These are phyloP conservation scores for Corvus moneduloides DNA, from an alignment of 2,113 vertebrate species.

Conservation along the genomic window DNA sequence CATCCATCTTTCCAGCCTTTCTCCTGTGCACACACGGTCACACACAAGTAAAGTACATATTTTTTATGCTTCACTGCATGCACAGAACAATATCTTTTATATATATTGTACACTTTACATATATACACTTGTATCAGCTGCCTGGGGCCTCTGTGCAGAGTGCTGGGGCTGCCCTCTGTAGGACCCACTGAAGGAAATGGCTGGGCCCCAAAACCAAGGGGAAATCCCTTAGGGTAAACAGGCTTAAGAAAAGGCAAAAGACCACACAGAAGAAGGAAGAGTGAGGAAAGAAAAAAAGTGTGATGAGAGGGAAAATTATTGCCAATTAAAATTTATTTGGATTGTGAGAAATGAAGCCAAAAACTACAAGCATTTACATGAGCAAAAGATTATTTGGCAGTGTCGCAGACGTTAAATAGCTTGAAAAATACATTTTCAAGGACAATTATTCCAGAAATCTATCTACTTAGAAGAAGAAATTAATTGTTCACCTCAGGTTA, in stretches of 20 bases:
- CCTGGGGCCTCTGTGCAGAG: not conserved
- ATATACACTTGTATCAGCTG: too few relatives aligned
- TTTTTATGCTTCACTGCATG: not conserved
- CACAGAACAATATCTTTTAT: not conserved
- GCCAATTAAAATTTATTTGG: not conserved
- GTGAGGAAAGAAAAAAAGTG: not conserved
- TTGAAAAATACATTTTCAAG: not conserved
- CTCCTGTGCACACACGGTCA: not conserved
- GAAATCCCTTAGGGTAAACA: fast-evolving
- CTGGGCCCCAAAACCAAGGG: not conserved
- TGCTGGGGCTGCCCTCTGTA: fast-evolving
- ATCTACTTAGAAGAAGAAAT: not conserved
- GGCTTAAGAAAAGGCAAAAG: not conserved
- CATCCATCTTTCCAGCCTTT: not conserved
- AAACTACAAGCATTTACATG: not conserved
- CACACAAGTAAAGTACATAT: not conserved
- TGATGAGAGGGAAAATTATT: not conserved
- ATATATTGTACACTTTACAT: not conserved
- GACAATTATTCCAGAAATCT: not conserved
- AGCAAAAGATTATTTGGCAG: not conserved
- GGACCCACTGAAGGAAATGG: not conserved
- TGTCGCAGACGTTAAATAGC: not conserved
- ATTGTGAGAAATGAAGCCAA: not conserved
- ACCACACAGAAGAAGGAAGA: not conserved
- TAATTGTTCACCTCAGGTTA: not conserved